Evolutionary conservation across 2,113 vertebrate genomes (phyloP), one percentile per base, ranked within the genome.

Genomic region (Sialia sialis): DNA sequence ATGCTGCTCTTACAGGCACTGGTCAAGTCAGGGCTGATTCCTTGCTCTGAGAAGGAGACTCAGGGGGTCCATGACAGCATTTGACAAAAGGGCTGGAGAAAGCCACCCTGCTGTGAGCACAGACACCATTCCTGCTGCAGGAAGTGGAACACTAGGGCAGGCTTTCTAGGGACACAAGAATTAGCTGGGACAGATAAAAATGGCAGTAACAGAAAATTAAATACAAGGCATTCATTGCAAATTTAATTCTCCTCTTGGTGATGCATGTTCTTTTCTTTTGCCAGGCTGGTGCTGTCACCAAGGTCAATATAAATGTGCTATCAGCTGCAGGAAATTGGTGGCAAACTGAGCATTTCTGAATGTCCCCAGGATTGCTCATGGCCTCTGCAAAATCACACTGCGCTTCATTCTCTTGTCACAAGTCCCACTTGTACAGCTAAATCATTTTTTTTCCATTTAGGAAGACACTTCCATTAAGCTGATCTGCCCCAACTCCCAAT

Each of bases 101-200:
- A 77, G 34, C 7, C 44, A 46, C 13, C 48, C 76, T 72, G 76
- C 73, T 78, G 55, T 34, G 84, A 83, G 27, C 0, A 1, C 73
- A 67, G 69, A 36, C 77, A 82, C 49, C 20, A 1, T 38, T 78
- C 70, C 74, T 7, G 4, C 84, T 77, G 67, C 55, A 72, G 59
- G 43, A 96, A 95, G 56, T 60, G 29, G 78, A 86, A 94, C 54
- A 90, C 75, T 88, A 74, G 83, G 72, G 13, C 87, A 93, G 73
- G 90, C 67, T 72, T 96, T 94, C 78, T 52, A 76, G 67, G 81
- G 89, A 87, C 64, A 87, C 2, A 1, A 68, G 89, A 49, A 89
- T 92, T 76, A 92, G 66, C 39, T 0, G 1, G 43, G 75, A 88
- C 62, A 95, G 78, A 88, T 36, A 85, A 90, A 95, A 91, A 77